These are phyloP conservation scores for Cervus canadensis DNA, from an alignment of 2,113 vertebrate genomes.

Conservation along the genomic window DNA sequence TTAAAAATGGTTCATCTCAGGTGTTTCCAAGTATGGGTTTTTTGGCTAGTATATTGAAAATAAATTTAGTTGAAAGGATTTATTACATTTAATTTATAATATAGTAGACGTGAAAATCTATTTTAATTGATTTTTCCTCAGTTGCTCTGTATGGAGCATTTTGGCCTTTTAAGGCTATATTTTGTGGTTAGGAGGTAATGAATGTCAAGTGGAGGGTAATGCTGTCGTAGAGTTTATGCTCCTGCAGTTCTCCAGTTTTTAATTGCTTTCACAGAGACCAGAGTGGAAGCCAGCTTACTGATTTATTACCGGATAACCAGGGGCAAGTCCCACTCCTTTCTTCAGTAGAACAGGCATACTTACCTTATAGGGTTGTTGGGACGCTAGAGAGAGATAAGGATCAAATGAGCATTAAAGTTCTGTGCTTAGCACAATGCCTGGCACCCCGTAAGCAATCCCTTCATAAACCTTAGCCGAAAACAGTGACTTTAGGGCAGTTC, in stretches of 20 bases:
- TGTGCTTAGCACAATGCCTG: slow-evolving; percentile 26
- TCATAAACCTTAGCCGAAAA: not conserved
- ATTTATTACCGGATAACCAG: slow-evolving; percentile 45
- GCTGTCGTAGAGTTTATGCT: not conserved
- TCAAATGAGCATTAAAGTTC: slow-evolving; percentile 31
- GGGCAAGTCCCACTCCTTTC: slow-evolving; percentile 27
- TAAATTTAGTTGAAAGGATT: slow-evolving; percentile 39
- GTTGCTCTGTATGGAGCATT: not conserved
- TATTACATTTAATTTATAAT: slow-evolving; percentile 40
- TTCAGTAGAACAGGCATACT: not conserved
- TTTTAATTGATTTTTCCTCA: slow-evolving; percentile 22
- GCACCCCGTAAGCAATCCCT: not conserved
- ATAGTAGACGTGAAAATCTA: not conserved
- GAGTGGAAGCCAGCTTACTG: slow-evolving; percentile 35
- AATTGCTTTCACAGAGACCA: slow-evolving; percentile 14
- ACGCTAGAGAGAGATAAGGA: slow-evolving; percentile 23
- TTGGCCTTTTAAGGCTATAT: slow-evolving; percentile 46
- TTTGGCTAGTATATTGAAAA: slow-evolving; percentile 3
- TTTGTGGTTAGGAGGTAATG: slow-evolving; percentile 31
- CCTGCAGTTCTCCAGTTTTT: not conserved
- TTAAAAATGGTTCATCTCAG: not conserved
- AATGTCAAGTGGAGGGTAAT: not conserved
- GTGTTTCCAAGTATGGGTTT: not conserved
- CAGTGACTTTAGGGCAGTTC: not conserved
- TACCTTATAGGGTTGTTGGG: slow-evolving; percentile 37